Conservation (phyloP, 2,888 invertebrate genomes). For the Protodeltote pygarga region DNA sequence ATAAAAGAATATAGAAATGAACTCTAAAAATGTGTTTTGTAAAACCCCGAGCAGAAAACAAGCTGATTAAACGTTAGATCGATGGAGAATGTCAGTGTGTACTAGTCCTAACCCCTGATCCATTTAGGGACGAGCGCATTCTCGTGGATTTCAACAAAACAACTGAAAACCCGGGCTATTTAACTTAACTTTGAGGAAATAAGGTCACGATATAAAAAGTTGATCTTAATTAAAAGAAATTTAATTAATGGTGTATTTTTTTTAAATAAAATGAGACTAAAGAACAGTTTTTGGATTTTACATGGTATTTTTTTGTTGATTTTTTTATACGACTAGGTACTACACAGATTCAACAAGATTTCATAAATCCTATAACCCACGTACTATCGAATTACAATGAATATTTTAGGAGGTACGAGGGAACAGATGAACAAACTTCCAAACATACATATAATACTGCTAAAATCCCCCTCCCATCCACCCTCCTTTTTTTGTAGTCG, state of each 20-base stretch:
- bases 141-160: conserved; percentile 35
- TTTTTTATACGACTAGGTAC: background rate
- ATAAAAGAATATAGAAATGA: too few relatives aligned
- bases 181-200: conserved; percentile 5
- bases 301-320: background rate
- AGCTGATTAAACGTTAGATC: conserved; percentile 28
- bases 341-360: too few relatives aligned
- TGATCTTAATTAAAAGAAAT: conserved; percentile 12
- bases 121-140: conserved; percentile 36
- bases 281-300: background rate
- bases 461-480: too few relatives aligned
- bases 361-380: too few relatives aligned
- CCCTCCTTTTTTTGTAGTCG: too few relatives aligned
- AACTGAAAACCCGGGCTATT: conserved; percentile 5
- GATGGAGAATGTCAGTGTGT: conserved; percentile 23
- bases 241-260: conserved; percentile 3
- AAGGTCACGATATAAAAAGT: conserved; percentile 10
- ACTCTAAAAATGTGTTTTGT: too few relatives aligned
- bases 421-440: too few relatives aligned
- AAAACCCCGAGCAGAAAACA: conserved; percentile 17
- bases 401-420: too few relatives aligned
- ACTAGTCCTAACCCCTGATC: conserved; percentile 31
- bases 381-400: too few relatives aligned
- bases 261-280: background rate
- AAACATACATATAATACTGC: too few relatives aligned